These are phyloP conservation scores for Fulica atra DNA, from an alignment of 2,113 vertebrate genomes.

Conservation along the genomic window DNA sequence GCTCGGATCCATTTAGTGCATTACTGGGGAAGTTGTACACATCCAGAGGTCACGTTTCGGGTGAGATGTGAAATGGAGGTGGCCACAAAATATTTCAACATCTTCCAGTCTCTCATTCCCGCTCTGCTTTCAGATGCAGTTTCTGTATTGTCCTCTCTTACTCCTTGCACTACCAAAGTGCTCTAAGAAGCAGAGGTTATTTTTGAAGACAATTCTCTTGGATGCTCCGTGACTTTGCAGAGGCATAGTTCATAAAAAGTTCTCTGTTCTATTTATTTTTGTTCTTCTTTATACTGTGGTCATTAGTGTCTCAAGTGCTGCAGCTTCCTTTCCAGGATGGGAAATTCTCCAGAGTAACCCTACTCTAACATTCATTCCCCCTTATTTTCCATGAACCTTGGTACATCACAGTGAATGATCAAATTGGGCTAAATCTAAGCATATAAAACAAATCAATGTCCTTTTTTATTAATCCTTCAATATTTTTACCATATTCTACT, in stretches of 20 bases:
- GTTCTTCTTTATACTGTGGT: neutral
- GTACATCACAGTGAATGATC: neutral
- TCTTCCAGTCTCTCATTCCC: neutral
- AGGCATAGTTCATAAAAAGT: neutral
- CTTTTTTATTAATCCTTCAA: neutral
- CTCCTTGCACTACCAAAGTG: neutral
- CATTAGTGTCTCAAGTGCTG: neutral
- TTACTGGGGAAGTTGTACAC: neutral
- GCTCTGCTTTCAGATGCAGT: neutral
- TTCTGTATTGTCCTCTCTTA: neutral
- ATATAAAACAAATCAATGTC: neutral
- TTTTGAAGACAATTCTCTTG: neutral
- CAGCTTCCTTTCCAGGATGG: neutral
- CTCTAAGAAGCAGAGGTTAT: neutral
- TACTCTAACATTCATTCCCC: neutral
- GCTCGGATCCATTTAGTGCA: neutral
- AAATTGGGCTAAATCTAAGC: neutral
- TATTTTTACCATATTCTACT: neutral
- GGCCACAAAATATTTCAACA: neutral
- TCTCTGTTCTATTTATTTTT: neutral
- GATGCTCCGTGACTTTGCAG: neutral
- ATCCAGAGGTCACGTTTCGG: neutral
- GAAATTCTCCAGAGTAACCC: neutral
- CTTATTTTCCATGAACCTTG: neutral
- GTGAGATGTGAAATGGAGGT: neutral